Evolutionary conservation across 2,797 vertebrate genomes (phyloP).

Genomic region (Perodicticus potto): DNA sequence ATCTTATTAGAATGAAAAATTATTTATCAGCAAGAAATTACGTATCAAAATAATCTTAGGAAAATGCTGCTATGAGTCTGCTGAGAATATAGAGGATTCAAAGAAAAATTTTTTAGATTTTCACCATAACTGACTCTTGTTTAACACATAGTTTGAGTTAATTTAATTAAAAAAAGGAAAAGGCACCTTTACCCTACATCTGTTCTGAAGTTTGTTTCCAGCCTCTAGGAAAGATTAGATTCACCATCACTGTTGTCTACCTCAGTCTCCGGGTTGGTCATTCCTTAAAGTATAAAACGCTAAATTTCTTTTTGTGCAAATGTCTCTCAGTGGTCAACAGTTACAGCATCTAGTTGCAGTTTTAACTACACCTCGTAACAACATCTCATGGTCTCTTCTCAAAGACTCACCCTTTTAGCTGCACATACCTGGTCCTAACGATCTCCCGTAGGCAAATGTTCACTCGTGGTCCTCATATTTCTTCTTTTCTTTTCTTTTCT

Average conservation of each 20-base stretch:
- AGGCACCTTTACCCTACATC: too few relatives aligned
- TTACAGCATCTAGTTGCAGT: too few relatives aligned
- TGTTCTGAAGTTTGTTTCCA: too few relatives aligned
- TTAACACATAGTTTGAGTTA: too few relatives aligned
- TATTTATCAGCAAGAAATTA: background rate
- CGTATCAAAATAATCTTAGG: background rate
- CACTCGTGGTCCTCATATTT: background rate
- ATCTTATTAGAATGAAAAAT: conserved; percentile 1
- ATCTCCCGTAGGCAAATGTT: background rate
- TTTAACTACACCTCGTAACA: background rate
- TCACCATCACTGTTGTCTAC: too few relatives aligned
- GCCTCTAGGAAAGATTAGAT: too few relatives aligned
- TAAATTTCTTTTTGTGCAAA: background rate
- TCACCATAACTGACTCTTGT: too few relatives aligned
- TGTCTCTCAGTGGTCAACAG: background rate
- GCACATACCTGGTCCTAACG: background rate
- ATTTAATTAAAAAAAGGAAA: too few relatives aligned
- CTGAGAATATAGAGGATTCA: conserved; percentile 1
- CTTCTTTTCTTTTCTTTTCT: too few relatives aligned
- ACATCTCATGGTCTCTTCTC: background rate
- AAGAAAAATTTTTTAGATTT: background rate
- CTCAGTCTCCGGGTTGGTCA: too few relatives aligned
- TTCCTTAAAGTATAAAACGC: too few relatives aligned
- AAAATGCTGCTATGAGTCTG: background rate
- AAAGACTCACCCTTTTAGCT: background rate